phyloP scores from a whole-genome alignment of 2,888 invertebrate species.

The Leptinotarsa haldemani region DNA sequence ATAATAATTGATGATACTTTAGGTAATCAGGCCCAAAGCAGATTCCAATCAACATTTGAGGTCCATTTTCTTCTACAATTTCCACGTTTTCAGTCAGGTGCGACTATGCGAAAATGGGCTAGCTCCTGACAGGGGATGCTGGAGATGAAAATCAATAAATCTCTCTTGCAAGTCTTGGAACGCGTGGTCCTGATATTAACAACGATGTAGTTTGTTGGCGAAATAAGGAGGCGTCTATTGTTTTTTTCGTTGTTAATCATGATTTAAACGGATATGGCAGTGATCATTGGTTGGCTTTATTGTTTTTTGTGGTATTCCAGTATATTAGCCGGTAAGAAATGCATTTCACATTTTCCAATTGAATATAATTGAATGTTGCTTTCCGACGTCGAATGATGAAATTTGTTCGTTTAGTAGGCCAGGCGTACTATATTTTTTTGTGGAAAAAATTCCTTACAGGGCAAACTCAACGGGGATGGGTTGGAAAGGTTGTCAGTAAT shows the following conservation, averaged over 20 bases:
- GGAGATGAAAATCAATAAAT: constrained; percentile 46
- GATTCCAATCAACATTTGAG: background rate
- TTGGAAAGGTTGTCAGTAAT: too few relatives aligned
- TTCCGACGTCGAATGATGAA: too few relatives aligned
- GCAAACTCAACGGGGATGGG: too few relatives aligned
- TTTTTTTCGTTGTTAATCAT: constrained; percentile 36
- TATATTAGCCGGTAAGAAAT: constrained; percentile 62
- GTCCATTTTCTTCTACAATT: background rate
- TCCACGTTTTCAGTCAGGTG: constrained; percentile 4
- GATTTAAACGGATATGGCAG: constrained; percentile 50
- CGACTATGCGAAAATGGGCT: constrained; percentile 5
- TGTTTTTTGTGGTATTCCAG: constrained; percentile 63
- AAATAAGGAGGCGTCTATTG: constrained; percentile 31
- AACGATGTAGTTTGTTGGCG: constrained; percentile 41
- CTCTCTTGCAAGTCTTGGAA: constrained; percentile 25
- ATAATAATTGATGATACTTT: too few relatives aligned
- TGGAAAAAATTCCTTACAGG: too few relatives aligned
- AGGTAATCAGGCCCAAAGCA: background rate
- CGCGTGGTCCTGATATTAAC: constrained; percentile 24
- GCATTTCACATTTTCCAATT: constrained; percentile 20
- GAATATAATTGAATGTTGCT: background rate
- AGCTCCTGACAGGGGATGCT: constrained; percentile 31
- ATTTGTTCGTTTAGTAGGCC: too few relatives aligned
- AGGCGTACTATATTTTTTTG: too few relatives aligned
- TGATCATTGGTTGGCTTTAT: constrained; percentile 59